Evolutionary conservation across 2,797 vertebrate genomes (phyloP), one percentile per base, ranked within the genome.

Genomic region (Spea hammondii): DNA sequence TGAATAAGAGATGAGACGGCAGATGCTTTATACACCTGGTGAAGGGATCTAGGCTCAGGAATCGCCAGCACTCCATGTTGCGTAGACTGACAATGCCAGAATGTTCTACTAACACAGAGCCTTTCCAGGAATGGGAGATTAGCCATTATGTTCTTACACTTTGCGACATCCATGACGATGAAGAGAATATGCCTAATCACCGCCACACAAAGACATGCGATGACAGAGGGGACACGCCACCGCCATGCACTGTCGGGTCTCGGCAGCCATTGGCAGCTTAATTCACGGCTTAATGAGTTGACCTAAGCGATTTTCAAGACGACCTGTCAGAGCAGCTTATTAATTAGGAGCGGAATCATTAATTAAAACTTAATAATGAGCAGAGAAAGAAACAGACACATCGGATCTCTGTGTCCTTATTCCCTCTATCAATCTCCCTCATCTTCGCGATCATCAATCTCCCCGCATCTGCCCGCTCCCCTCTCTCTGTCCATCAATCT

Each of bases 251-350:
- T 12, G 13, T 59, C 75, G 14, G 47, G 59, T 10, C 72, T 50
- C 32, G 72, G 59, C 59, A 65, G 17, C 69, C 45, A 70, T 54
- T 50, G 60, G 12, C 53, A 65, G 57, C 62, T 70, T 70, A 45
- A 79, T 79, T 70, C 70, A 8, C 32, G 51, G 49, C 44, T 66
- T 79, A 79, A 79, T 79, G 72, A 79, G 78, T 75, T 70, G 72
- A 74, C 78, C 72, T 13, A 46, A 74, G 65, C 46, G 12, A 79
- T 79, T 79, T 74, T 74, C 55, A 64, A 46, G 72, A 74, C 44
- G 76, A 65, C 68, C 65, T 79, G 72, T 70, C 59, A 14, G 57
- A 54, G 44, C 51, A 70, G 55, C 60, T 47, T 75, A 79, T 75
- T 79, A 79, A 79, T 70, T 79, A 79, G n/a, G 12, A 32, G 48